Conservation (phyloP, 2,797 vertebrate genomes). For the Ficedula albicollis region DNA sequence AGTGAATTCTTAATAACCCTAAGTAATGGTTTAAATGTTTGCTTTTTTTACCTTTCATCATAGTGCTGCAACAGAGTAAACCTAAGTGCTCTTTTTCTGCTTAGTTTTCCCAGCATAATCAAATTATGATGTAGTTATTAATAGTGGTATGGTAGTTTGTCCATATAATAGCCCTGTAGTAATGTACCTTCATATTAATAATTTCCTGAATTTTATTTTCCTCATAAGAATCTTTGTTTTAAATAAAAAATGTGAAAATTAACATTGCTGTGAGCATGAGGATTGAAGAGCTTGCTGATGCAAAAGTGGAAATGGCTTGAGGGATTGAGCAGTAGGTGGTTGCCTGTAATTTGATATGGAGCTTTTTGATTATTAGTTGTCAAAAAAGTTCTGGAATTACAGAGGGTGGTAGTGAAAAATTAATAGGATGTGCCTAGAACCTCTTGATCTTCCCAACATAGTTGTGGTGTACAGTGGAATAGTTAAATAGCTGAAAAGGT, state of each 20-base stretch:
- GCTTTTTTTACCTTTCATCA: not conserved
- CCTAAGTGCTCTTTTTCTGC: not conserved
- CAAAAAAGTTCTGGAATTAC: not conserved
- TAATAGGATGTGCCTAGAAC: not conserved
- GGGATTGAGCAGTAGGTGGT: not conserved
- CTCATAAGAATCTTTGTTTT: not conserved
- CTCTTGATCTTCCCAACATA: not conserved
- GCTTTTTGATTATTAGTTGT: not conserved
- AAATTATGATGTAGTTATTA: not conserved
- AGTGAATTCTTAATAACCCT: not conserved
- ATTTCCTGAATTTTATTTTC: not conserved
- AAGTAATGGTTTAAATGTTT: conserved; percentile 2
- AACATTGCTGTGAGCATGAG: not conserved
- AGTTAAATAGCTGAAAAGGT: not conserved
- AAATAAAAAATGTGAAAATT: not conserved
- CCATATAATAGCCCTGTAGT: not conserved
- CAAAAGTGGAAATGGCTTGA: not conserved
- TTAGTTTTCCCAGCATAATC: not conserved
- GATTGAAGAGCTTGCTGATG: not conserved
- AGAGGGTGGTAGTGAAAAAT: not conserved
- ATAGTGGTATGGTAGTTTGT: not conserved
- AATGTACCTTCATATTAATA: not conserved
- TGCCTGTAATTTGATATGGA: not conserved
- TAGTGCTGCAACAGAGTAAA: not conserved
- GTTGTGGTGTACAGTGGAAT: not conserved